Percentiles rank a stretch among this genome's conserved stretches.
phyloP scores from a whole-genome alignment of 2,888 invertebrate species.

The Hartigia nigra region DNA sequence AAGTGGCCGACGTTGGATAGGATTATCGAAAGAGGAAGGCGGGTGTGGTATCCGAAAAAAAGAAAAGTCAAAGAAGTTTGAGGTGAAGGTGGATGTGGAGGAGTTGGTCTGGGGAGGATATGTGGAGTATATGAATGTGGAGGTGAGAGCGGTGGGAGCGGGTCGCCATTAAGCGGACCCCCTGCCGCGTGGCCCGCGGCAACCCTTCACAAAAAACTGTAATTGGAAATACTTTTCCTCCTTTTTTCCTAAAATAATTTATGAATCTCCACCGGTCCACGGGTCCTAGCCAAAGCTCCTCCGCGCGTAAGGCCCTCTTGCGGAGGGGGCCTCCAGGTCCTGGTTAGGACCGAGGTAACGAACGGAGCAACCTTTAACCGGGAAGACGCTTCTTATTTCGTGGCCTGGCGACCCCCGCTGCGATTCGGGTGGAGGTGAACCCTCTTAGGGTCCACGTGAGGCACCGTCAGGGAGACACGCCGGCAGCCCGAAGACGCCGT shows the following conservation, averaged over 20 bases:
- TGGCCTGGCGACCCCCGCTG: conserved; percentile 21
- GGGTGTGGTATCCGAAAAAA: conserved; percentile 17
- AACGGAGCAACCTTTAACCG: conserved; percentile 9
- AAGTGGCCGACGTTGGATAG: not conserved
- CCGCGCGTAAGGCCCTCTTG: not conserved
- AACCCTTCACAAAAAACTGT: conserved; percentile 67
- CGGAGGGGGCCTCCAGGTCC: not conserved
- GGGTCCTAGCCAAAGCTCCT: conserved; percentile 22
- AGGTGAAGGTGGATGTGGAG: conserved; percentile 23
- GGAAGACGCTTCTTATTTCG: conserved; percentile 42
- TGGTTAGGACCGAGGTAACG: conserved; percentile 1
- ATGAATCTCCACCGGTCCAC: conserved; percentile 58
- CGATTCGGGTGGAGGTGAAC: conserved; percentile 52
- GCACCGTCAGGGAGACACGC: not conserved
- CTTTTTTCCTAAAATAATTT: conserved; percentile 66
- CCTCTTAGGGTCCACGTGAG: conserved; percentile 7
- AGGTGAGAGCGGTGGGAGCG: conserved; percentile 58
- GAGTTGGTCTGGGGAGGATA: conserved; percentile 4
- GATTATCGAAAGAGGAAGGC: conserved; percentile 27
- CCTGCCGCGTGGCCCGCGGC: conserved; percentile 66
- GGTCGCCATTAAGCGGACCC: conserved; percentile 66
- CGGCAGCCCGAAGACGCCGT: conserved; percentile 47
- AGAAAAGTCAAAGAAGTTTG: conserved; percentile 28
- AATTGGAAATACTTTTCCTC: conserved; percentile 67
- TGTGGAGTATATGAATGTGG: conserved; percentile 32